Evolutionary conservation across 2,888 invertebrate genomes (phyloP), one percentile per base, ranked within the genome.

Genomic region (Epiblema foenella): DNA sequence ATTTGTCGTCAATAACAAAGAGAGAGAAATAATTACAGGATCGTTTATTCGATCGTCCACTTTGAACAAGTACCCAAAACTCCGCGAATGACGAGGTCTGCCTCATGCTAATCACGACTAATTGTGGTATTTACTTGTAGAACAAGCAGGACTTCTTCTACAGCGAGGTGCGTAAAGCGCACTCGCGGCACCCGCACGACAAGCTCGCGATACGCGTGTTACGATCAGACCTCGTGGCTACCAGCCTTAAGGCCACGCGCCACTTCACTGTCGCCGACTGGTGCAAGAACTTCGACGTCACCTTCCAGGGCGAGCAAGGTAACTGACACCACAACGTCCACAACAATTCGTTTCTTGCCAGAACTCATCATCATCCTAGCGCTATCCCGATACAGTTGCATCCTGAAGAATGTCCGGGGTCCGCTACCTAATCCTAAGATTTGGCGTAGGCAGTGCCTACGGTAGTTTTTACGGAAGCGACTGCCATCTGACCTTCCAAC

Each of bases 261-360:
- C 95, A 96, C 83, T 98, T 98, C 91, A 93, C 94, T 95, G 95
- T 97, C n/a, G 95, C 96, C 68, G 98, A 98, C 91, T 99, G 98
- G 98, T 98, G 98, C 89, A 95, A 97, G 84, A 98, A 97, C 93
- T 98, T 98, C 87, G 98, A 98, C 91, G 96, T 98, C 75, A 96
- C 96, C 69, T 98, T 98, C 89, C 96, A 97, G 85, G 98, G 98
- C n/a, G 98, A 99, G 87, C 98, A 98, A 94, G 98, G 98, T 96
- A 80, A 76, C 67, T 52, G 11, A n/a, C 0, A 10, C 15, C 18
- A 24, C 24, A 15, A n/a, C n/a, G n/a, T 9, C 15, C 18, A 24
- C 24, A 15, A n/a, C n/a, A 46, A n/a, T 7, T 46, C n/a, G 24
- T 56, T 56, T 24, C 5, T 15, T 63, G 49, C 20, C 12, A 17